Percentiles rank a stretch among this genome's conserved stretches.
phyloP scores from a whole-genome alignment of 2,113 vertebrate species.

The Daphoenositta chrysoptera region DNA sequence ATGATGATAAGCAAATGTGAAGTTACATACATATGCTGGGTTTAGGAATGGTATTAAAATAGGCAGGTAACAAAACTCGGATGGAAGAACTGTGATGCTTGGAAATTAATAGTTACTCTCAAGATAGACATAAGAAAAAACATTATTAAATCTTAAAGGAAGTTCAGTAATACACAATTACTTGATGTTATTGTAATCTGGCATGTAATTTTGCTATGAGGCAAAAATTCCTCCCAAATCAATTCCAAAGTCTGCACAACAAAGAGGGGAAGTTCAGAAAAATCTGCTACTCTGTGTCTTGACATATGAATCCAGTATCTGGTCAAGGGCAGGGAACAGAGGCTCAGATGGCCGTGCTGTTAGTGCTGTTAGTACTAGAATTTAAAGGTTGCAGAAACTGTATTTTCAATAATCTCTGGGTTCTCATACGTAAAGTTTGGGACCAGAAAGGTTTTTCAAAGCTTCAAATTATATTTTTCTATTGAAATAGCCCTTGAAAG shows the following conservation, averaged over 20 bases:
- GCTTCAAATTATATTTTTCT: not conserved
- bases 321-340: not conserved
- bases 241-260: not conserved
- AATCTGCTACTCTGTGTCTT: not conserved
- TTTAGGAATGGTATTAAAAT: not conserved
- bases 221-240: not conserved
- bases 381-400: not conserved
- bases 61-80: not conserved
- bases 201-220: not conserved
- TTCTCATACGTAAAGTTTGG: not conserved
- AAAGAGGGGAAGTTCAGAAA: not conserved
- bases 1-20: not conserved
- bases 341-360: not conserved
- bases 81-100: not conserved
- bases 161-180: not conserved
- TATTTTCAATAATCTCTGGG: not conserved
- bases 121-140: not conserved
- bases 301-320: not conserved
- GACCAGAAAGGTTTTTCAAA: no score
- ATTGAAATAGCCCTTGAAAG: not conserved
- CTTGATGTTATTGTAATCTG: not conserved
- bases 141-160: not conserved
- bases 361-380: not conserved
- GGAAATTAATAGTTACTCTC: not conserved
- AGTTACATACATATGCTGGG: not conserved